Evolutionary conservation across 2,797 vertebrate species (phyloP).

Genomic region (Sphenopsis melanotis): DNA sequence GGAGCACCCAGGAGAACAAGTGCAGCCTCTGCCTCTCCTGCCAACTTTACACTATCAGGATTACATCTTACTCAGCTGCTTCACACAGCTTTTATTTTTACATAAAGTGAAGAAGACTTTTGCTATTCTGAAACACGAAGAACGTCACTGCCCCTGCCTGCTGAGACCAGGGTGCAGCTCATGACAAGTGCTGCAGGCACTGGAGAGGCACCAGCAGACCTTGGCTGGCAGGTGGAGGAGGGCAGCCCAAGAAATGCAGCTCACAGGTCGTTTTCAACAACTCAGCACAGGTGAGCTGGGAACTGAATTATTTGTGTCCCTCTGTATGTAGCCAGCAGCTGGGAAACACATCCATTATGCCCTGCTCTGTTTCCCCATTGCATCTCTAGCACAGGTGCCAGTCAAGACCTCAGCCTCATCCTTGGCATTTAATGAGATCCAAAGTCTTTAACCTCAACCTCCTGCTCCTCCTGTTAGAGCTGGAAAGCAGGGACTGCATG

Average conservation of each 20-base stretch:
- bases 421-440: neutral
- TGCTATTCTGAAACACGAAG: neutral
- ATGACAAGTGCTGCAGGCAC: fast-evolving
- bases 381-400: neutral
- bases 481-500: neutral
- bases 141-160: neutral
- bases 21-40: neutral
- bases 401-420: neutral
- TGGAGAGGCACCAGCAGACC: neutral
- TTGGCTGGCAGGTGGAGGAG: neutral
- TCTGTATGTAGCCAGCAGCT: neutral
- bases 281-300: neutral
- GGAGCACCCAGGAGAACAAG: neutral
- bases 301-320: fast-evolving
- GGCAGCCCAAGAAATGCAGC: neutral
- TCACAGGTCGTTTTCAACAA: neutral
- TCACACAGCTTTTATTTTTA: neutral
- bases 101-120: neutral
- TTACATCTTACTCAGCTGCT: neutral
- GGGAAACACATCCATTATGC: neutral
- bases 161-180: neutral
- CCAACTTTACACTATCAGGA: neutral
- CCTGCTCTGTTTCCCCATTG: fast-evolving
- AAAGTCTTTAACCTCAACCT: neutral
- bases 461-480: neutral